phyloP scores from a whole-genome alignment of 2,113 vertebrate species.

The Xenopus laevis region DNA sequence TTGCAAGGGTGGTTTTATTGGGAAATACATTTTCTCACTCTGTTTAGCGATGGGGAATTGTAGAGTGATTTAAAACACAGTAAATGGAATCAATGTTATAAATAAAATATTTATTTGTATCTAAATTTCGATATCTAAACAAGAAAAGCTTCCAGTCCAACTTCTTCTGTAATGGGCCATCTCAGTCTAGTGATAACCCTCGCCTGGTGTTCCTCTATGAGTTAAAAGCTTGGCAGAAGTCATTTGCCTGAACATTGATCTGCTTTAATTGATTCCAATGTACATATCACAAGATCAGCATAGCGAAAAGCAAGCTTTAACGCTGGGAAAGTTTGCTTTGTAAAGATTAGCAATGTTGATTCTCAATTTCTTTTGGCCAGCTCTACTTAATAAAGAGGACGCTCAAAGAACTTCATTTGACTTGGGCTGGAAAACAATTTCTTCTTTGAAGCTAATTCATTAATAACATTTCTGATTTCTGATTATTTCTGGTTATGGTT shows the following conservation, averaged over 20 bases:
- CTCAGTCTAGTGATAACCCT: neutral
- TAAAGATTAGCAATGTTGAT: constrained; percentile 7
- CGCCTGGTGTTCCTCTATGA: neutral
- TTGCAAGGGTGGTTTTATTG: neutral
- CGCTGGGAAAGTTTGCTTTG: neutral
- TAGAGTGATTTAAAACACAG: neutral
- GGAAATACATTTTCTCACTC: neutral
- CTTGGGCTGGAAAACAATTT: neutral
- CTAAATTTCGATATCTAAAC: neutral
- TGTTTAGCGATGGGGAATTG: neutral
- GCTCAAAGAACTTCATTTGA: neutral
- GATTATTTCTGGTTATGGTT: neutral
- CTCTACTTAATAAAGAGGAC: neutral
- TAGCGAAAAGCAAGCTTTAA: neutral
- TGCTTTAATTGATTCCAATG: neutral
- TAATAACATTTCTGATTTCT: neutral
- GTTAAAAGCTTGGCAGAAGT: constrained; percentile 10
- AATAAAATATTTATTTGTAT: neutral
- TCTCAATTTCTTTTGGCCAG: neutral
- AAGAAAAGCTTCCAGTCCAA: neutral
- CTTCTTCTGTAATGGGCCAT: too few species aligned
- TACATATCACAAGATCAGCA: constrained; percentile 3
- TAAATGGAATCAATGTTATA: neutral
- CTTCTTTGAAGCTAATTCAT: neutral
- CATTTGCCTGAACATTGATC: constrained; percentile 11